Conservation (phyloP, 2,113 vertebrate genomes). For the Mionectes macconnelli region DNA sequence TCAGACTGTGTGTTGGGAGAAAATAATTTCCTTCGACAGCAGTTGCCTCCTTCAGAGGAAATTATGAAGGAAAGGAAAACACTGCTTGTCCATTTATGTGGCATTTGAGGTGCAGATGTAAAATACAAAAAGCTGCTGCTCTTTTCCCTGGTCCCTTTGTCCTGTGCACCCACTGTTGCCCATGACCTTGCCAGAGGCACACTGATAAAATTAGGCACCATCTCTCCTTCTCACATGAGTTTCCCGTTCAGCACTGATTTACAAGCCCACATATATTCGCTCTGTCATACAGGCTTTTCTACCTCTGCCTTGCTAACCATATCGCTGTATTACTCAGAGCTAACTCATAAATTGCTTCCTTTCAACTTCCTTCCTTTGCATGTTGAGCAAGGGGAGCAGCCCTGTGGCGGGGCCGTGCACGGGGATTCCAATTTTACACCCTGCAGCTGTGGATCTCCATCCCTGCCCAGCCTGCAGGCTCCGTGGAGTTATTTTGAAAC, state of each 20-base stretch:
- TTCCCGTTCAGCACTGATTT: background rate
- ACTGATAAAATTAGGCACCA: background rate
- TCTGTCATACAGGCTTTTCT: conserved; percentile 11
- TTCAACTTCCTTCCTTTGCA: conserved; percentile 62
- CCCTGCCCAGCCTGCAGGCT: background rate
- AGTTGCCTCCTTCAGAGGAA: background rate
- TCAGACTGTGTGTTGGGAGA: background rate
- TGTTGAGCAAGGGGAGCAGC: conserved; percentile 50
- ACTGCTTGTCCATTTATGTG: background rate
- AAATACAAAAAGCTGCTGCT: background rate
- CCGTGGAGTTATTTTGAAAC: background rate
- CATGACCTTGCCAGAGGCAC: background rate
- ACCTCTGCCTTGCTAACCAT: conserved; percentile 44
- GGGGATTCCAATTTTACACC: conserved; percentile 52
- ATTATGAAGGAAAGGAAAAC: background rate
- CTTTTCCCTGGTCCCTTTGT: background rate
- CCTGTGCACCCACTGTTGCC: background rate
- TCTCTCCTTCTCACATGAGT: background rate
- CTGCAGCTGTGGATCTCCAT: conserved; percentile 22
- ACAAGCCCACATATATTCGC: background rate
- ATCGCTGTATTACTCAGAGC: conserved; percentile 46
- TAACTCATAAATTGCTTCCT: conserved; percentile 72
- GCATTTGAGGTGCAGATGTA: background rate
- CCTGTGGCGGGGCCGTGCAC: background rate
- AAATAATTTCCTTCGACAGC: background rate